Evolutionary conservation across 2,797 vertebrate genomes (phyloP).

Genomic region (Toxotes lorentzi): DNA sequence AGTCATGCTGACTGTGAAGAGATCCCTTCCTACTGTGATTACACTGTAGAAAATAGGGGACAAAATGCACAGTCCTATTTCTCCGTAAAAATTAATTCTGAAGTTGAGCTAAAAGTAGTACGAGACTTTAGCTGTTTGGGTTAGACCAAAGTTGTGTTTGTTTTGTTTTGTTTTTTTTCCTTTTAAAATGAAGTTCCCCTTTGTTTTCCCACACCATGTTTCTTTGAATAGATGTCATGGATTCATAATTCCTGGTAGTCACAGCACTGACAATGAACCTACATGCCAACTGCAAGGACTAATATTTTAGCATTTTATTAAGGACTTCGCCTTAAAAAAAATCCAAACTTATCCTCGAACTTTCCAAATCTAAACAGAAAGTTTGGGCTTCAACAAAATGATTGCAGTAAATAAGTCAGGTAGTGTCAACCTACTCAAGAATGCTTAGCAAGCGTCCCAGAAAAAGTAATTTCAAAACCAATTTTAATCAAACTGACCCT

Average conservation of each 20-base stretch:
- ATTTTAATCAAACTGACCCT: slow-evolving; percentile 45
- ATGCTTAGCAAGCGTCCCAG: slow-evolving; percentile 10
- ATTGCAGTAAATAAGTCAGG: background rate
- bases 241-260: background rate
- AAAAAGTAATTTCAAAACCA: slow-evolving; percentile 26
- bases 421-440: slow-evolving; percentile 13
- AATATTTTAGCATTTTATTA: background rate
- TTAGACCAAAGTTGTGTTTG: background rate
- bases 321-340: background rate
- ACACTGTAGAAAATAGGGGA: background rate
- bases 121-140: background rate
- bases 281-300: slow-evolving; percentile 8
- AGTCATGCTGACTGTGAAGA: background rate
- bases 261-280: background rate
- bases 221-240: background rate
- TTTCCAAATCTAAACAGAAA: slow-evolving; percentile 1
- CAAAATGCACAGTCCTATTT: background rate
- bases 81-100: background rate
- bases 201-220: background rate
- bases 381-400: background rate
- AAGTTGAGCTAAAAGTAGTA: no score
- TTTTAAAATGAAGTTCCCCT: background rate
- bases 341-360: no score
- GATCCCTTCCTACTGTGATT: background rate
- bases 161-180: no score